Conservation (phyloP, 2,888 invertebrate species). For the Mamestra brassicae region DNA sequence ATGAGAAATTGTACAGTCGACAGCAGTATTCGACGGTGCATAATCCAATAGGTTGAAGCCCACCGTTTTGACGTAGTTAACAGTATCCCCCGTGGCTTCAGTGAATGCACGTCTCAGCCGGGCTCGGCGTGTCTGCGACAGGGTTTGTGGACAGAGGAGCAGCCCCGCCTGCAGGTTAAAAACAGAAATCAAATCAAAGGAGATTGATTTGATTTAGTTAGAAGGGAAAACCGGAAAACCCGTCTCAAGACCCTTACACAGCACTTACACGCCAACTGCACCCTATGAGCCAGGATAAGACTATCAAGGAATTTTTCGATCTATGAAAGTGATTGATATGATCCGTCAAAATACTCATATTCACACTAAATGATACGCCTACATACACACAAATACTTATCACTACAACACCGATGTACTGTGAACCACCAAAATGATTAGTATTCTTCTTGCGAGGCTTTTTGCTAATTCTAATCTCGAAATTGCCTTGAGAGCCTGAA, state of each 20-base stretch:
- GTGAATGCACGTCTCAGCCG: conserved; percentile 97
- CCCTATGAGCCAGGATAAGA: conserved; percentile 60
- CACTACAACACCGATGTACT: conserved; percentile 52
- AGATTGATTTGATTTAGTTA: conserved; percentile 80
- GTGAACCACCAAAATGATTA: conserved; percentile 49
- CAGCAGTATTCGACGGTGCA: conserved; percentile 81
- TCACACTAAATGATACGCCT: conserved; percentile 57
- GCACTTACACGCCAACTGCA: conserved; percentile 84
- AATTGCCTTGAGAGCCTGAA: conserved; percentile 61
- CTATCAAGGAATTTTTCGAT: conserved; percentile 40
- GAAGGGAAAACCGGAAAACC: conserved; percentile 77
- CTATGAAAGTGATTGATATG: conserved; percentile 49
- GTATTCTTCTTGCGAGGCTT: conserved; percentile 42
- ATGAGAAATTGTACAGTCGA: conserved; percentile 85
- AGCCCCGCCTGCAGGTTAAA: conserved; percentile 93
- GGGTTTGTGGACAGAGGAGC: conserved; percentile 97
- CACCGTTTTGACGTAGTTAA: conserved; percentile 97
- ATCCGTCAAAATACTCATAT: conserved; percentile 54
- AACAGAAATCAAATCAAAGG: conserved; percentile 85
- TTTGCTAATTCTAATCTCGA: conserved; percentile 57
- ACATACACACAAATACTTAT: conserved; percentile 50
- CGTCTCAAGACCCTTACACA: conserved; percentile 84
- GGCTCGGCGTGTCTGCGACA: conserved; percentile 96
- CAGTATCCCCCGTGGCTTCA: conserved; percentile 96
- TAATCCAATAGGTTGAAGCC: conserved; percentile 85